Evolutionary conservation across 2,797 vertebrate genomes (phyloP), one percentile per base, ranked within the genome.

Genomic region (Cryptoblepharus egeriae): DNA sequence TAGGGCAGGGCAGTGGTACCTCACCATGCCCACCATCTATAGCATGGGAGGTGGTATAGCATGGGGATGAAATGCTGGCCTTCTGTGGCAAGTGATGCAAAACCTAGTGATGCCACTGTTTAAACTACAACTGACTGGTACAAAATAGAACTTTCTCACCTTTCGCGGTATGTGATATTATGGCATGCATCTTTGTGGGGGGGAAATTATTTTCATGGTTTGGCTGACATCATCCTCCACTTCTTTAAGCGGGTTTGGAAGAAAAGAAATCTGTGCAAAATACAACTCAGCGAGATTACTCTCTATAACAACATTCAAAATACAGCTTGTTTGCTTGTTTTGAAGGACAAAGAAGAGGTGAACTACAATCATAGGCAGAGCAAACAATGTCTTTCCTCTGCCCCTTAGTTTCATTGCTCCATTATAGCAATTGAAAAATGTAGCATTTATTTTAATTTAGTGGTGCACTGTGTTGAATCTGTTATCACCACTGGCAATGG

Each of bases 361-460:
- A 88, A 77, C 7, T 70, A 2, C 5, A 77, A 20, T 6, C 82
- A 1, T 11, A 72, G 76, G 87, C 75, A 2, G 2, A 55, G 1
- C 9, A 73, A 20, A 52, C 15, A 24, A 75, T 86, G 68, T 52
- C 70, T 52, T 82, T 80, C 58, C 37, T 80, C n/a, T 81, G 2
- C 22, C 83, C 39, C 45, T 84, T 67, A 71, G 49, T 64, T 70
- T 86, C 49, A 75, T 32, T 82, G 8, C 28, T 60, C 81, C 49
- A 75, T 42, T 35, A 68, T 0, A 55, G 3, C 0, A 1, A 37
- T 1, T 86, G 45, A 79, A 87, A 92, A 88, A 85, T 55, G 28
- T 42, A 80, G 16, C 11, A 74, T 89, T 89, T 87, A 61, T 85
- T 90, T 91, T 88, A 86, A 90, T 88, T 84, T 86, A 88, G 26